phyloP scores from a whole-genome alignment of 2,888 invertebrate species.

The Catocala sponsa region DNA sequence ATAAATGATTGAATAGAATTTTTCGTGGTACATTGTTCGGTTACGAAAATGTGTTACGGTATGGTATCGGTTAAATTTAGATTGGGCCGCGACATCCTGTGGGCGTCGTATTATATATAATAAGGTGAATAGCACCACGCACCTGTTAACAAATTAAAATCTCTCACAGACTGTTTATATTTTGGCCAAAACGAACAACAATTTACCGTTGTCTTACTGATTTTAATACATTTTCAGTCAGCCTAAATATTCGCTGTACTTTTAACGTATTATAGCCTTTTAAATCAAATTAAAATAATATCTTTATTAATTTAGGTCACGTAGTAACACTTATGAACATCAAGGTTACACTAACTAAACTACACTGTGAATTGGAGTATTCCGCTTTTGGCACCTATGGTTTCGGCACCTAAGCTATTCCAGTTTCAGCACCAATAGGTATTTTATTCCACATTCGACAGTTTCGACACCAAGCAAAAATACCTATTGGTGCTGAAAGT shows the following conservation, averaged over 20 bases:
- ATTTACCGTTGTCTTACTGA: background rate
- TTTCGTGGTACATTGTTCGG: background rate
- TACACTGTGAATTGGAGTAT: too few species aligned
- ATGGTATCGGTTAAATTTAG: background rate
- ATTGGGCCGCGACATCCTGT: background rate
- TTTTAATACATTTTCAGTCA: background rate
- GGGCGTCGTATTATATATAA: background rate
- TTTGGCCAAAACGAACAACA: background rate
- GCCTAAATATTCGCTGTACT: background rate
- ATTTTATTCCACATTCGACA: too few species aligned
- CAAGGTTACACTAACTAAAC: too few species aligned
- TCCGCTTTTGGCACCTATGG: too few species aligned
- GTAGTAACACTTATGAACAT: too few species aligned
- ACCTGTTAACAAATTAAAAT: slow-evolving; percentile 5
- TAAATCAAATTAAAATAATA: too few species aligned
- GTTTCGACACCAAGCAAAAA: too few species aligned
- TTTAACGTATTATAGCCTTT: too few species aligned
- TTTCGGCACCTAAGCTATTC: too few species aligned
- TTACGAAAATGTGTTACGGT: background rate
- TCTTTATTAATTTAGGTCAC: too few species aligned
- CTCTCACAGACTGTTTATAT: background rate
- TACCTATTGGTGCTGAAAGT: too few species aligned
- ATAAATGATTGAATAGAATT: background rate
- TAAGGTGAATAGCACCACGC: background rate
- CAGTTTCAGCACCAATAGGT: too few species aligned